Evolutionary conservation across 2,888 invertebrate species (phyloP).

Genomic region (Marasmarcha lunaedactyla): DNA sequence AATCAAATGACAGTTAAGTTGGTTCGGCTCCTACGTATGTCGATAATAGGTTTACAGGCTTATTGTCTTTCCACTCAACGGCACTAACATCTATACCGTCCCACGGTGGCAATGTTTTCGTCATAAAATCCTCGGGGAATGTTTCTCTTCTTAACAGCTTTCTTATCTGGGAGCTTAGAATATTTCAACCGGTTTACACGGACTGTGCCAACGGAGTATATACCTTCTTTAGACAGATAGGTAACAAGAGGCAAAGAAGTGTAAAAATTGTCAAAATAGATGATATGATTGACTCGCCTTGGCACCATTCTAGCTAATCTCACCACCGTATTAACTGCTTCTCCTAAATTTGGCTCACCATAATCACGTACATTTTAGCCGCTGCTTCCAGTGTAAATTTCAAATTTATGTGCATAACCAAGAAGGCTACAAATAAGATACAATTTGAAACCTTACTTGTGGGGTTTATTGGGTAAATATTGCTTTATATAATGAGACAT

Average conservation of each 20-base stretch:
- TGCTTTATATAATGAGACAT: constrained; percentile 23
- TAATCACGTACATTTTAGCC: constrained; percentile 18
- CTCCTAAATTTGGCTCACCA: constrained; percentile 24
- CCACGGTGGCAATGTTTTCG: constrained; percentile 15
- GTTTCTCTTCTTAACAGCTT: constrained; percentile 22
- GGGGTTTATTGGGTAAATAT: constrained; percentile 24
- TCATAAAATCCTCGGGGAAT: constrained; percentile 19
- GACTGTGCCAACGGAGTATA: constrained; percentile 21
- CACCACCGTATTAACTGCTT: constrained; percentile 21
- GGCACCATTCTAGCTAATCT: constrained; percentile 21
- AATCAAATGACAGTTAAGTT: constrained; percentile 23
- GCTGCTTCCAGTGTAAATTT: constrained; percentile 22
- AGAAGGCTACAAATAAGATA: constrained; percentile 20
- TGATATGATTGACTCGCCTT: constrained; percentile 22
- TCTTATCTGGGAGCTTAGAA: constrained; percentile 23
- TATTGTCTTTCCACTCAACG: constrained; percentile 30
- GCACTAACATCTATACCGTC: constrained; percentile 21
- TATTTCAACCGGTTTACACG: constrained; percentile 21
- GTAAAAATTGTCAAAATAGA: constrained; percentile 21
- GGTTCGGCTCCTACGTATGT: constrained; percentile 28
- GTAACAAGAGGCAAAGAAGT: constrained; percentile 21
- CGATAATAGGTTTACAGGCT: constrained; percentile 26
- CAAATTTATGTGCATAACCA: constrained; percentile 20
- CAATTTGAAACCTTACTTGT: constrained; percentile 26
- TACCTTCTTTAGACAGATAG: constrained; percentile 22